These are phyloP conservation scores for Heliocidaris erythrogramma DNA, from an alignment of 35 echinoderm and acorn worm genomes.

Conservation along the genomic window DNA sequence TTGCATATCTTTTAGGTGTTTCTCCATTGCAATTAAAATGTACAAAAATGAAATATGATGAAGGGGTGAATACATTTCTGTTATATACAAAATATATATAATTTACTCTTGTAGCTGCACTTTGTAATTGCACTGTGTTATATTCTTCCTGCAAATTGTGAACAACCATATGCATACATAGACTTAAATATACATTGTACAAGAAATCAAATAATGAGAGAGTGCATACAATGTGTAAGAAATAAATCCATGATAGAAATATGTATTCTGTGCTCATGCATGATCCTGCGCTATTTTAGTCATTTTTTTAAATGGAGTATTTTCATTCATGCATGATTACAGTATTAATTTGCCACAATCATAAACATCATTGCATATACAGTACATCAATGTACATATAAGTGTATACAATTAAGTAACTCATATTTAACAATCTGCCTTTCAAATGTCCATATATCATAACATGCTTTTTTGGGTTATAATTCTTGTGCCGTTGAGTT, in stretches of 20 bases:
- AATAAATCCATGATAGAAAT: not conserved
- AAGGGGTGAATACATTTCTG: not conserved
- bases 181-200: not conserved
- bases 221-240: not conserved
- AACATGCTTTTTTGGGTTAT: too few relatives aligned
- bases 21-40: not conserved
- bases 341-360: too few relatives aligned
- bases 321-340: too few relatives aligned
- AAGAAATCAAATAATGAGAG: not conserved
- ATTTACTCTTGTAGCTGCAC: not conserved
- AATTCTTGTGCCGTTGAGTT: too few relatives aligned
- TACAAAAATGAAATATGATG: not conserved
- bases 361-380: too few relatives aligned
- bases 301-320: too few relatives aligned
- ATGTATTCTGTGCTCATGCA: not conserved
- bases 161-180: not conserved
- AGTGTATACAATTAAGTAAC: too few relatives aligned
- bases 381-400: too few relatives aligned
- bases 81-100: not conserved
- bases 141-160: not conserved
- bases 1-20: not conserved
- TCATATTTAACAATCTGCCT: too few relatives aligned
- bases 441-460: too few relatives aligned
- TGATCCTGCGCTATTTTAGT: too few relatives aligned
- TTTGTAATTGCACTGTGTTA: not conserved